phyloP scores from a whole-genome alignment of 2,113 vertebrate genomes.

The Formicarius rufipectus region DNA sequence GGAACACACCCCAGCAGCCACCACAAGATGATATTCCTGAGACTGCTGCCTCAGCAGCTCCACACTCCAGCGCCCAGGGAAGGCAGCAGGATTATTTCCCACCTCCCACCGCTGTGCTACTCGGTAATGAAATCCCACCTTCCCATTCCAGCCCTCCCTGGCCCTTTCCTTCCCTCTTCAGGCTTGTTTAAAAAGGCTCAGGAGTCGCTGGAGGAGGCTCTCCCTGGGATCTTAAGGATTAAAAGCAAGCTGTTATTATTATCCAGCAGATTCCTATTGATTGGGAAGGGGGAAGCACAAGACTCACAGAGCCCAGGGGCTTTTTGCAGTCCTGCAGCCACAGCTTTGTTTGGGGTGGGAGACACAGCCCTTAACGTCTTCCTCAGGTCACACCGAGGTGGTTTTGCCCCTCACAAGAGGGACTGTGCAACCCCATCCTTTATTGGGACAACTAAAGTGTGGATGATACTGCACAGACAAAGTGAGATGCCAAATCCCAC shows the following conservation, averaged over 20 bases:
- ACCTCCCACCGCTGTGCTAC: neutral
- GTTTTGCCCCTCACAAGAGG: neutral
- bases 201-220: neutral
- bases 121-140: neutral
- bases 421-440: neutral
- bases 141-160: neutral
- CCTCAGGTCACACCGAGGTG: accelerated
- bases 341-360: neutral
- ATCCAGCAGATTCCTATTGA: neutral
- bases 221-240: neutral
- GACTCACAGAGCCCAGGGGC: neutral
- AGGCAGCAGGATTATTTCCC: neutral
- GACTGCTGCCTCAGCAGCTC: conserved; percentile 33
- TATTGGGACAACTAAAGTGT: neutral
- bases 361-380: neutral
- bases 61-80: neutral
- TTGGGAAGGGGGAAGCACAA: neutral
- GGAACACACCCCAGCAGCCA: neutral
- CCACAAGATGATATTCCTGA: neutral
- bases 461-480: neutral
- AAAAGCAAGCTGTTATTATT: neutral
- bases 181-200: neutral
- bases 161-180: neutral
- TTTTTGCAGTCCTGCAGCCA: neutral
- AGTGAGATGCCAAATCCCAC: neutral